Evolutionary conservation across 2,797 vertebrate species (phyloP).

Genomic region (Enteromius treurensis): DNA sequence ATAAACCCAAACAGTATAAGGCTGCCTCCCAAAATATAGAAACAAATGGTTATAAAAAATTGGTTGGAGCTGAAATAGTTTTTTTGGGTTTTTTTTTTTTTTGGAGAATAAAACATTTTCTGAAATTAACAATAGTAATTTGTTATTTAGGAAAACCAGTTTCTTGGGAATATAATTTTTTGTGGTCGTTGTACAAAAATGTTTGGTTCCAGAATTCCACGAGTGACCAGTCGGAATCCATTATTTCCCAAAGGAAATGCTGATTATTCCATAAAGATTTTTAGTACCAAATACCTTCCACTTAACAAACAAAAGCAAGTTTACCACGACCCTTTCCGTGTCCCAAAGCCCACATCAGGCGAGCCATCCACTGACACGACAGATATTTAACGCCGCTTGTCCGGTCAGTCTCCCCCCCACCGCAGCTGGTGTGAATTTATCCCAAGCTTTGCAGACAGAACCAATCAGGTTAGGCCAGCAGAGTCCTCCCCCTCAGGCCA

Average conservation of each 20-base stretch:
- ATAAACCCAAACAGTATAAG: background rate
- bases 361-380: slow-evolving; percentile 30
- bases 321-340: background rate
- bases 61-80: background rate
- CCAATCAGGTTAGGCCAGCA: slow-evolving; percentile 57
- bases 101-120: background rate
- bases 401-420: slow-evolving; percentile 35
- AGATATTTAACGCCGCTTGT: slow-evolving; percentile 47
- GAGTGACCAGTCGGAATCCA: background rate
- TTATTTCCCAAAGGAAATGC: background rate
- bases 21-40: background rate
- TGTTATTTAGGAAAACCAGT: background rate
- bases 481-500: slow-evolving; percentile 52
- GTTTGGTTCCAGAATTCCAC: background rate
- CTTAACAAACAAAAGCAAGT: slow-evolving; percentile 13
- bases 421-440: slow-evolving; percentile 61
- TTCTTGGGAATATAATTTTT: background rate
- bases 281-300: slow-evolving; percentile 3
- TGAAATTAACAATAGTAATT: background rate
- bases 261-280: background rate
- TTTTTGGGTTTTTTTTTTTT: too few relatives aligned
- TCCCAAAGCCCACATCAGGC: background rate
- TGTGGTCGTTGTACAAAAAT: background rate
- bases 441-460: slow-evolving; percentile 52
- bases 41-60: background rate